These are phyloP conservation scores for Marmota monax DNA, from an alignment of 2,113 vertebrate genomes.

Conservation along the genomic window DNA sequence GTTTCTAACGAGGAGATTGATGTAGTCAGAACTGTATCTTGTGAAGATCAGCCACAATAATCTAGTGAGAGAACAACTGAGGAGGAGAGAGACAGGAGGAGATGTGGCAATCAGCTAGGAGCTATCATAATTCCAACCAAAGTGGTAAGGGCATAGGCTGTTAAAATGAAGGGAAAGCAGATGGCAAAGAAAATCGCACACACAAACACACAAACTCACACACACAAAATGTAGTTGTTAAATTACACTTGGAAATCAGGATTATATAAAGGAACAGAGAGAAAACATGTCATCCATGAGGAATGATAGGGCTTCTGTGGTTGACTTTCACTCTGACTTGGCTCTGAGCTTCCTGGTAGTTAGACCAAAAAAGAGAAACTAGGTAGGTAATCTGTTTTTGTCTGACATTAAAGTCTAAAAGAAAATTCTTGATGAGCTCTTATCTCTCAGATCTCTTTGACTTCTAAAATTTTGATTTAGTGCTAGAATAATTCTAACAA, in stretches of 20 bases:
- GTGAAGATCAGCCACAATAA: background rate
- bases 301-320: background rate
- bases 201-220: background rate
- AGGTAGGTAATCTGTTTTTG: background rate
- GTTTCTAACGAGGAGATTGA: background rate
- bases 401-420: constrained; percentile 9
- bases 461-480: constrained; percentile 13
- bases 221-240: background rate
- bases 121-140: background rate
- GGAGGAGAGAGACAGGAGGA: background rate
- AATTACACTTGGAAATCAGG: background rate
- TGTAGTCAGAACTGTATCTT: background rate
- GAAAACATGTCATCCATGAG: background rate
- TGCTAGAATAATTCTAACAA: background rate
- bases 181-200: background rate
- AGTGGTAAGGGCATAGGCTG: background rate
- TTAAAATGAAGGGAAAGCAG: background rate
- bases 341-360: background rate
- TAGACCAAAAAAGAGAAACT: background rate
- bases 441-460: background rate
- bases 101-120: background rate
- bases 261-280: background rate
- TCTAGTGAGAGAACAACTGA: background rate
- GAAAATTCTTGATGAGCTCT: background rate
- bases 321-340: background rate